Evolutionary conservation across 2,888 invertebrate species (phyloP).

Genomic region (Caenorhabditis drosophilae): DNA sequence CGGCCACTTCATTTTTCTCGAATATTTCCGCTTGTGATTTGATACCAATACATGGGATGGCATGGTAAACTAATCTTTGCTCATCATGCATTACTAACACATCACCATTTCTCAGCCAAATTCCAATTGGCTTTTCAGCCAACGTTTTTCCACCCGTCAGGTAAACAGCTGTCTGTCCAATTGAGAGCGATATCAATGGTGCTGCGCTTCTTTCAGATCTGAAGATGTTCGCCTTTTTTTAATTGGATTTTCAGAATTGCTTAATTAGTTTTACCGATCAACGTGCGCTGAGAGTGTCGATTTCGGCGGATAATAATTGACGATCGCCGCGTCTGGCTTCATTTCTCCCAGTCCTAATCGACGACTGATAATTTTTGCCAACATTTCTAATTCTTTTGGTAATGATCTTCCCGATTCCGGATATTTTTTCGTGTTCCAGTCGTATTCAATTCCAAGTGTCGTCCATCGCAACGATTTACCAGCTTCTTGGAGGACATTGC

Average conservation of each 20-base stretch:
- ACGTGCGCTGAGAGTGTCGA: slow-evolving; percentile 91
- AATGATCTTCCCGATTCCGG: slow-evolving; percentile 49
- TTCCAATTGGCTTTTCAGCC: slow-evolving; percentile 67
- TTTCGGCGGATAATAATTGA: slow-evolving; percentile 92
- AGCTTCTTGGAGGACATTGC: no score
- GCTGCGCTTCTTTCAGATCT: slow-evolving; percentile 60
- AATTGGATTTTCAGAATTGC: background rate
- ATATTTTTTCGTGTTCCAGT: slow-evolving; percentile 91
- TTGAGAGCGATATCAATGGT: slow-evolving; percentile 89
- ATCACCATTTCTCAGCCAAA: slow-evolving; percentile 87
- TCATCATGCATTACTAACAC: slow-evolving; percentile 86
- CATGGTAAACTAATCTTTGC: slow-evolving; percentile 87
- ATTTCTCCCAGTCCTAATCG: slow-evolving; percentile 73
- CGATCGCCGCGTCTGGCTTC: slow-evolving; percentile 87
- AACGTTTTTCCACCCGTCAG: slow-evolving; percentile 80
- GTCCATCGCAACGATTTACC: slow-evolving; percentile 83
- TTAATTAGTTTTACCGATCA: slow-evolving; percentile 73
- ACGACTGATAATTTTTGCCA: slow-evolving; percentile 72
- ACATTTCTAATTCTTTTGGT: slow-evolving; percentile 56
- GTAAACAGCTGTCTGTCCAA: slow-evolving; percentile 93
- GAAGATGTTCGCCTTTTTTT: slow-evolving; percentile 10
- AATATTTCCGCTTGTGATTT: slow-evolving; percentile 65
- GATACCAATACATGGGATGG: slow-evolving; percentile 82
- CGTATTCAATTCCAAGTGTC: slow-evolving; percentile 94
- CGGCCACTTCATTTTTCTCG: slow-evolving; percentile 36